Evolutionary conservation across 2,113 vertebrate species (phyloP), one percentile per base, ranked within the genome.

Genomic region (Platanista minor): DNA sequence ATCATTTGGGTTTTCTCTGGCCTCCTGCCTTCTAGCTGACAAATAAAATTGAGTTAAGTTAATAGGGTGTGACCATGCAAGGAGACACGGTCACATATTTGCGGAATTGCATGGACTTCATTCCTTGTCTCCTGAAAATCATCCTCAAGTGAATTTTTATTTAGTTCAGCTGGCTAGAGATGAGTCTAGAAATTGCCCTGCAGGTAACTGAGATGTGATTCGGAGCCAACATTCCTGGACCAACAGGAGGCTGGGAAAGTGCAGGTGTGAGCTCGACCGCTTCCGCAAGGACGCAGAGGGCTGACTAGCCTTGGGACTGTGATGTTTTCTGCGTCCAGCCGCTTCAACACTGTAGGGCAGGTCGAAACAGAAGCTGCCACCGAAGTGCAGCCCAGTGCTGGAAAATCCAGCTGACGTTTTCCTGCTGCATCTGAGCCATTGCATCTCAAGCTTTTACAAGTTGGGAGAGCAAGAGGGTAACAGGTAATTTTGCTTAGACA

Each of bases 111-210:
- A 0, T 49, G n/a, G 74, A 93, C 81, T 77, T 78, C 52, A 36
- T 80, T 75, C 25, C 46, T 84, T 77, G n/a, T 81, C 72, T 95
- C 69, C 36, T 69, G 72, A 78, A 95, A 95, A 91, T 67, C 71
- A 64, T 52, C 46, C 69, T 92, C 77, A 75, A 15, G 25, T 49
- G 43, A 83, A 95, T 96, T 33, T 33, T 8, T 87, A n/a, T 49
- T 59, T 75, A 64, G 72, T 80, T 92, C 52, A 21, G 33, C 64
- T 66, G 57, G 25, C 39, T 54, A 52, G 46, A 69, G 29, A 78
- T 14, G 20, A 71, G 25, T 13, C 64, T 87, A 67, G 94, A 88
- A 8, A 57, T 67, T 62, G 18, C 41, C 87, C 62, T 33, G 41
- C 36, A 96, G 71, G 54, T 82, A 74, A 15, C 31, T 82, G 46